Evolutionary conservation across 30 jellyfish, hydroid and myxozoan species (phyloP).

Genomic region (Sanderia malayensis): DNA sequence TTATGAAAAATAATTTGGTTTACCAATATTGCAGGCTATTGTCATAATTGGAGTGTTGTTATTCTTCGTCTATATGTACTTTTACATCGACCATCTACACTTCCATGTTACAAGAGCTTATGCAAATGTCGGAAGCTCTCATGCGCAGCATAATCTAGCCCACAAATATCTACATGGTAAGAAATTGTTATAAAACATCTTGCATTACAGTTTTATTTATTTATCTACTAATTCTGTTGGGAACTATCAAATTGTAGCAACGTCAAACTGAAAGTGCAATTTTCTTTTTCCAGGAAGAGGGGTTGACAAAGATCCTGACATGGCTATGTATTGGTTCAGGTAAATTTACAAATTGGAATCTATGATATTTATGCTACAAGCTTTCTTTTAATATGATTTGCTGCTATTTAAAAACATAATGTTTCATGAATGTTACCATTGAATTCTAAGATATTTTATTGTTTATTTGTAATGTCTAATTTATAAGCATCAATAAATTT

Average conservation of each 20-base stretch:
- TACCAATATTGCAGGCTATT: constrained; percentile 49
- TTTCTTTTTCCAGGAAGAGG: constrained; percentile 58
- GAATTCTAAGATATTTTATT: too few species aligned
- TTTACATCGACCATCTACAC: constrained; percentile 85
- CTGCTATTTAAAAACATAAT: too few species aligned
- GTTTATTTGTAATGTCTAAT: too few species aligned
- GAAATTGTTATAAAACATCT: background rate
- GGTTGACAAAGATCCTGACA: constrained; percentile 72
- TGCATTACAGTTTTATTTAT: background rate
- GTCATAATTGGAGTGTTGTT: constrained; percentile 77
- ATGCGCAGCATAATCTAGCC: constrained; percentile 91
- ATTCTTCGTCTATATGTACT: constrained; percentile 78
- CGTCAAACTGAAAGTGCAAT: too few species aligned
- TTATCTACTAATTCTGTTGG: too few species aligned
- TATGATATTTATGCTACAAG: too few species aligned
- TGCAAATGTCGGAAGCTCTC: constrained; percentile 92
- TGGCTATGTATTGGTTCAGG: constrained; percentile 97
- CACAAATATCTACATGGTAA: constrained; percentile 84
- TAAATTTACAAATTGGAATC: too few species aligned
- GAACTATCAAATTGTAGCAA: too few species aligned
- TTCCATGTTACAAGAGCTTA: constrained; percentile 87
- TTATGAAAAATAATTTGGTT: background rate
- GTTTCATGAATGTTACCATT: too few species aligned
- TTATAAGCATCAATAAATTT: too few species aligned
- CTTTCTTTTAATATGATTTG: too few species aligned